These are phyloP conservation scores for Salmo trutta DNA, from an alignment of 2,797 vertebrate genomes.

Conservation along the genomic window DNA sequence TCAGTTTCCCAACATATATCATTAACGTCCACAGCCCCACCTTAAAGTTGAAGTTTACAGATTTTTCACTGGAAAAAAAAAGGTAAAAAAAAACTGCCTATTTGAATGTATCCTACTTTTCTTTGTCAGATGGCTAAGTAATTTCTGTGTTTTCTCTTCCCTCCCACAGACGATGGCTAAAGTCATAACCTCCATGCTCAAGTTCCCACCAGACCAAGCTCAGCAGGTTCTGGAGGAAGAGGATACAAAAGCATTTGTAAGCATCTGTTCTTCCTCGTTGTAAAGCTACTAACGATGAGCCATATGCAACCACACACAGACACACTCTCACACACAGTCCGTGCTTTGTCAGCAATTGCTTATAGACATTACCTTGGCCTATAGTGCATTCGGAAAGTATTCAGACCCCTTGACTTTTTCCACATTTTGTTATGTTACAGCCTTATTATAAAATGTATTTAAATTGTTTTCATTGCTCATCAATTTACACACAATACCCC, in stretches of 20 bases:
- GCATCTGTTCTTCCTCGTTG: conserved; percentile 35
- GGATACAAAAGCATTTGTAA: conserved; percentile 86
- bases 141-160: conserved; percentile 11
- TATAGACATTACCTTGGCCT: no score
- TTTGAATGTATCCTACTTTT: not conserved
- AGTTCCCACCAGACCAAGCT: conserved; percentile 91
- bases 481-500: no score
- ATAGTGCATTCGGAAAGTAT: no score
- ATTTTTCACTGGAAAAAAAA: not conserved
- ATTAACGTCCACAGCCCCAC: not conserved
- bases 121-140: not conserved
- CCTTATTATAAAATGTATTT: no score
- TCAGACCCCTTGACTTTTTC: no score
- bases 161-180: conserved; percentile 94
- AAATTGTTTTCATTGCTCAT: no score
- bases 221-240: conserved; percentile 95
- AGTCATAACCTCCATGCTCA: conserved; percentile 95
- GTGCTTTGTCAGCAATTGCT: no score
- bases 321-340: not conserved
- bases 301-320: not conserved
- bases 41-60: not conserved
- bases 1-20: not conserved
- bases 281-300: not conserved
- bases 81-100: not conserved
- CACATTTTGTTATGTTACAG: no score